These are phyloP conservation scores for Lordiphosa mommai DNA, from an alignment of 1,140 invertebrate species.

Conservation along the genomic window DNA sequence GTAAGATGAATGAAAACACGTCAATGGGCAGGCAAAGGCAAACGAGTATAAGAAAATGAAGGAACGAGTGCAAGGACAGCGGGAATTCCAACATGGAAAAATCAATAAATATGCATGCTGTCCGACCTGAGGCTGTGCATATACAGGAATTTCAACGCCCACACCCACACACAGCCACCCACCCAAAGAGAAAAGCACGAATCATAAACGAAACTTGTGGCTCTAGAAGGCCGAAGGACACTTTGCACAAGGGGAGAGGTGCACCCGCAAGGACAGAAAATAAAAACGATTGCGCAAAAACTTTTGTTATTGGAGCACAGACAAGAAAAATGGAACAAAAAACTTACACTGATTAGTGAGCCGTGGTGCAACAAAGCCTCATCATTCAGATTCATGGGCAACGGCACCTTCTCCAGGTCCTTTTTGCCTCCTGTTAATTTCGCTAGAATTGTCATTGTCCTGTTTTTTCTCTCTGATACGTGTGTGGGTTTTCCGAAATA, in stretches of 20 bases:
- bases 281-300: slow-evolving; percentile 47
- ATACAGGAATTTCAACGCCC: slow-evolving; percentile 26
- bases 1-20: slow-evolving; percentile 19
- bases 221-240: slow-evolving; percentile 40
- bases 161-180: slow-evolving; percentile 1
- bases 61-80: slow-evolving; percentile 59
- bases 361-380: slow-evolving; percentile 61
- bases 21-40: slow-evolving; percentile 9
- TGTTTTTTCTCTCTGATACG: neutral
- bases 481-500: slow-evolving; percentile 3
- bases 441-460: slow-evolving; percentile 57
- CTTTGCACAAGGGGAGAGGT: neutral
- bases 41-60: slow-evolving; percentile 12
- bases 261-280: slow-evolving; percentile 49
- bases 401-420: slow-evolving; percentile 82
- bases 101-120: slow-evolving; percentile 61
- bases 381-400: slow-evolving; percentile 83
- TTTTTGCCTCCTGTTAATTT: slow-evolving; percentile 55
- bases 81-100: slow-evolving; percentile 61
- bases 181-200: neutral
- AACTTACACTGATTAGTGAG: slow-evolving; percentile 64
- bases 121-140: slow-evolving; percentile 20
- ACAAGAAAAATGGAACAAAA: slow-evolving; percentile 1
- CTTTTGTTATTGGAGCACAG: neutral
- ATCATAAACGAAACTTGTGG: slow-evolving; percentile 54